Evolutionary conservation across 1,140 invertebrate species (phyloP).

Genomic region (Zaprionus davidi): DNA sequence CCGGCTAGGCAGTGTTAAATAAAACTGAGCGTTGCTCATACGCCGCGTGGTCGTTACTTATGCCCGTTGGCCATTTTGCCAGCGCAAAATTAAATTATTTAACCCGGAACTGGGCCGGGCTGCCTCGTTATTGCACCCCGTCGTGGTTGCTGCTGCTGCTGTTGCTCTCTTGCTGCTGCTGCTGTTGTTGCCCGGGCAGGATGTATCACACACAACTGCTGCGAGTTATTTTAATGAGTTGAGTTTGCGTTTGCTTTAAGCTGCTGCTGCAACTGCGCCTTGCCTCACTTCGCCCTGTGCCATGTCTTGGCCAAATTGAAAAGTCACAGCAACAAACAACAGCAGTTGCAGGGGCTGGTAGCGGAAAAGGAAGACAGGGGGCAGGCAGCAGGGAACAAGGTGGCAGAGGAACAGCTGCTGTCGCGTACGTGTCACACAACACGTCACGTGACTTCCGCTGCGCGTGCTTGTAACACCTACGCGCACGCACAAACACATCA

Average conservation of each 20-base stretch:
- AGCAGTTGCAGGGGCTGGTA: slow-evolving; percentile 31
- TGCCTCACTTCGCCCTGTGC: background rate
- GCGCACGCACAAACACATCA: slow-evolving; percentile 5
- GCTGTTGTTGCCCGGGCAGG: slow-evolving; percentile 48
- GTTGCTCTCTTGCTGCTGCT: slow-evolving; percentile 28
- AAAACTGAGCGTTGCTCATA: slow-evolving; percentile 81
- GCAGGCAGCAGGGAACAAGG: background rate
- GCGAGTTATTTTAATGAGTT: slow-evolving; percentile 78
- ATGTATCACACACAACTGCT: slow-evolving; percentile 76
- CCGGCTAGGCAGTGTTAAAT: slow-evolving; percentile 78
- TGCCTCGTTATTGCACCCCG: slow-evolving; percentile 33
- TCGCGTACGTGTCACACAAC: slow-evolving; percentile 81
- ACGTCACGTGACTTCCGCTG: slow-evolving; percentile 79
- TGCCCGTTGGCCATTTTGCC: slow-evolving; percentile 78
- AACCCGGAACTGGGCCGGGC: slow-evolving; percentile 78
- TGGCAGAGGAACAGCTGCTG: slow-evolving; percentile 45
- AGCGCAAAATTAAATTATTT: slow-evolving; percentile 79
- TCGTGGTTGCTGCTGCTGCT: slow-evolving; percentile 29
- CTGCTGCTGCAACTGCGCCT: slow-evolving; percentile 24
- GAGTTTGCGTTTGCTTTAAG: slow-evolving; percentile 64
- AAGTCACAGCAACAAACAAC: slow-evolving; percentile 54
- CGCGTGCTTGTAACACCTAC: slow-evolving; percentile 77
- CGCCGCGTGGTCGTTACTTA: slow-evolving; percentile 75
- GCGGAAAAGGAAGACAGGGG: background rate
- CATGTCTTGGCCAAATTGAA: slow-evolving; percentile 67